Evolutionary conservation across 2,113 vertebrate species (phyloP), one percentile per base, ranked within the genome.

Genomic region (Junco hyemalis): DNA sequence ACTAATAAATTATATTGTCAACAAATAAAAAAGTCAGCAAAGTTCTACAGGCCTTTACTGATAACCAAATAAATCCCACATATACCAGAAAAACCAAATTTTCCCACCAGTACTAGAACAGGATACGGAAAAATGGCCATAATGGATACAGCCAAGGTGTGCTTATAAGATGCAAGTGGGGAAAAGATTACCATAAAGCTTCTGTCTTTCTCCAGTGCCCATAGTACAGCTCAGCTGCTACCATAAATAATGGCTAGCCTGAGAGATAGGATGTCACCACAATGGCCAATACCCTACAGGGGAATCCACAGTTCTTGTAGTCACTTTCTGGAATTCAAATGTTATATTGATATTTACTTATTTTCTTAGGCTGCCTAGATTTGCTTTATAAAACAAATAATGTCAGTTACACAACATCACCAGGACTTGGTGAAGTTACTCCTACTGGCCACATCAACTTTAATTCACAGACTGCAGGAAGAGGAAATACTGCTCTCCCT

Each of bases 341-440:
- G 3, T 45, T 79, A 59, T 5, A n/a, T 3, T 54, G 28, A 44
- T n/a, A 44, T 33, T 77, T 59, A 60, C 19, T 50, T 87, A 23
- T 74, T 9, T 25, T 85, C 12, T 31, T 63, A 15, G 21, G 14
- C 48, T 59, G 21, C 2, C 0, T 47, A 40, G 28, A 19, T 77
- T 88, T 70, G 40, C 36, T 51, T 68, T 60, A 44, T 13, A 53
- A 47, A 78, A 56, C 23, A 81, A 89, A 70, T 44, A 33, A 69
- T 5, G 4, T 1, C 6, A 81, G n/a, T 51, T 65, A 56, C 21
- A 56, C 1, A 0, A 0, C 26, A 65, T 11, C 36, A 44, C 14
- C 33, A 47, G 38, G 25, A 63, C 28, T 74, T 71, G 21, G 48
- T 47, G 31, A 70, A 71, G 20, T 54, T 56, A 57, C 25, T 69